Evolutionary conservation across 1,140 invertebrate species (phyloP), one percentile per base, ranked within the genome.

Genomic region (Colletes gigas): DNA sequence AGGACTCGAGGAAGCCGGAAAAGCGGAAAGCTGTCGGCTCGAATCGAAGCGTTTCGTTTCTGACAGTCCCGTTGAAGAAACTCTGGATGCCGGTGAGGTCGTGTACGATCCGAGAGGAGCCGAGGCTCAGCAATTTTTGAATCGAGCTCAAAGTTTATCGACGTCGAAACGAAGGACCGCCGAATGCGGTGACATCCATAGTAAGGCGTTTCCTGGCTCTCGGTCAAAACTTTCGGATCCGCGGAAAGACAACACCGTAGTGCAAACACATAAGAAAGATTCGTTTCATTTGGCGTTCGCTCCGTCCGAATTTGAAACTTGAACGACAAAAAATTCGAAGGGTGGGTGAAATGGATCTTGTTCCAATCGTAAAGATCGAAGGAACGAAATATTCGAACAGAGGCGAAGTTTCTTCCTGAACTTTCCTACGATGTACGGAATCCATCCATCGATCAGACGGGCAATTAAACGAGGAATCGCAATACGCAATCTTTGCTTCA

Each of bases 251-350:
- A 71, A 78, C 39, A 41, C 47, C 55, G 55, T 17, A 39, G 55
- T 50, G 65, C 74, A 60, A 77, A 60, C 44, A 17, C 60, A 39
- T 9, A 77, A 67, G 63, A 52, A 62, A 41, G 74, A 60, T 60
- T 69, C 44, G 75, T 69, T 60, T 77, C 75, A 63, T 71, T 78
- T 71, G 67, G 67, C 75, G 41, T 19, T n/a, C 19, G 74, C n/a
- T 21, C 14, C 55, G 5, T 62, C 17, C 19, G 44, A 52, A 78
- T 78, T 70, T 71, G n/a, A 71, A 71, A 78, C 47, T 71, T n/a
- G 30, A 44, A 54, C 68, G 47, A 57, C 67, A 63, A 54, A 44
- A 62, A 63, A 60, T 62, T 78, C 44, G 67, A 21, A 57, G 3
- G 12, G 14, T 47, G 6, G 44, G 7, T 10, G 10, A 47, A 55